Base-by-base conservation (phyloP, 2,888 invertebrate genomes). In the Notocelia uddmanniana region DNA sequence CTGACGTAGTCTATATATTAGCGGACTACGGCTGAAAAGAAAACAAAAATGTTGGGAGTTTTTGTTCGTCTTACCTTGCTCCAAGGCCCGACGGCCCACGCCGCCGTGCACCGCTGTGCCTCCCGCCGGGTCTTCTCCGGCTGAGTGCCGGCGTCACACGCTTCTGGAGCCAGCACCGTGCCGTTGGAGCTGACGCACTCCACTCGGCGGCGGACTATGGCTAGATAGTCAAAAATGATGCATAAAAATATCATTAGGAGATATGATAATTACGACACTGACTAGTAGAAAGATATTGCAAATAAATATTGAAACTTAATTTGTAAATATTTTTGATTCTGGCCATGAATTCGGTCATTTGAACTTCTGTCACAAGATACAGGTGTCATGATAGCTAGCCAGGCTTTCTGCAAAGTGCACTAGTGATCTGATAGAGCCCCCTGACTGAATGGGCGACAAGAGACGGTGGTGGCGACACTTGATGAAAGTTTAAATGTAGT, bases 31-130 rank as follows among this genome's bases (percentile, higher is more conserved):
- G 26, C 26, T 26, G 26, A 5, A 3, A 5, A 5, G 26, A 26
- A 26, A 26, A 26, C 2, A 26, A 26, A 5, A 26, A 26, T 3
- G 5, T 3, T 26, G 26, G 5, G 2, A 5, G 5, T 8, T 5
- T 31, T 3, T 21, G 18, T 26, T 11, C 3, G 6, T 9, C 69
- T 89, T 90, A 98, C 98, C 96, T 97, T 96, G 52, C 98, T 98
- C 99, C 99, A 99, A 71, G 97, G 95, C 10, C 98, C 98, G 5
- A 97, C 96, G 74, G 96, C 95, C 99, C 99, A 99, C 64, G 96
- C 96, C 0, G 98, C 97, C 81, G 95, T 96, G 92, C 98, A 99
- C n/a, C 96, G 95, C 82, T 96, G 97, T 81, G 95, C 95, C 83
- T 98, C 98, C 82, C 98, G 96, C 83, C 96, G 96, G 37, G 95